Conservation (phyloP, 2,888 invertebrate species). For the Hemistola chrysoprasaria region DNA sequence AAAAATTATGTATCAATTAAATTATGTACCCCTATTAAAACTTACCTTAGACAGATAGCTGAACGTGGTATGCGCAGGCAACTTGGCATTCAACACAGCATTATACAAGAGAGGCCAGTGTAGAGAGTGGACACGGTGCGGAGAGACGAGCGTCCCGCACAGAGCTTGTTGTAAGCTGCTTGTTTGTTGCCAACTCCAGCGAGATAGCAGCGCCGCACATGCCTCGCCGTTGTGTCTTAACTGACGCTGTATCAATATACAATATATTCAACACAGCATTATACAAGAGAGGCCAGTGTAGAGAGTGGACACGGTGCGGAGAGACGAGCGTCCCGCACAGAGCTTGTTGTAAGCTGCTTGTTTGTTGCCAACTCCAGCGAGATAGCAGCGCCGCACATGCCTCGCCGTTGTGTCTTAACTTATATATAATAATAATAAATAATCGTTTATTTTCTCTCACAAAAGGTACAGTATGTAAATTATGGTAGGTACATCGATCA, state of each 20-base stretch:
- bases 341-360: constrained; percentile 36
- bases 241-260: constrained; percentile 47
- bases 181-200: constrained; percentile 34
- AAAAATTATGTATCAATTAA: too few species aligned
- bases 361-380: constrained; percentile 33
- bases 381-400: constrained; percentile 38
- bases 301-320: constrained; percentile 32
- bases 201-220: constrained; percentile 37
- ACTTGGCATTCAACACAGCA: constrained; percentile 40
- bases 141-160: constrained; percentile 48
- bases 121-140: constrained; percentile 33
- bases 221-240: constrained; percentile 40
- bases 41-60: constrained; percentile 65
- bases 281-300: constrained; percentile 46
- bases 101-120: constrained; percentile 47
- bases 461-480: too few species aligned
- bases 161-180: constrained; percentile 41
- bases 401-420: constrained; percentile 45
- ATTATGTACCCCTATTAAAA: too few species aligned
- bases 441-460: too few species aligned
- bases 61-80: constrained; percentile 52
- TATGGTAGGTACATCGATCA: too few species aligned
- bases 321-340: constrained; percentile 49
- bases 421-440: too few species aligned
- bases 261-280: constrained; percentile 42